phyloP scores from a whole-genome alignment of 2,113 vertebrate genomes.

The Anoura caudifer region DNA sequence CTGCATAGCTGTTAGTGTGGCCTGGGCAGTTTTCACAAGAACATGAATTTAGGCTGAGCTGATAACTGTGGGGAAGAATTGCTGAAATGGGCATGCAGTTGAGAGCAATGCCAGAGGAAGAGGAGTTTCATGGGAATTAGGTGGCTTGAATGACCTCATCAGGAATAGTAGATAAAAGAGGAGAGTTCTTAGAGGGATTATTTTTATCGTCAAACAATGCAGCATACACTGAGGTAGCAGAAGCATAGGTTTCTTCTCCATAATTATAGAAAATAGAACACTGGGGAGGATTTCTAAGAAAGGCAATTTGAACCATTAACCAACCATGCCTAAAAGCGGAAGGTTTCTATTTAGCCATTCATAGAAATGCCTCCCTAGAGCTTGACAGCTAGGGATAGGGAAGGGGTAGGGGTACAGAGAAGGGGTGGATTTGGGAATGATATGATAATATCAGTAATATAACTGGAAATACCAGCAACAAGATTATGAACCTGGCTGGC shows the following conservation, averaged over 20 bases:
- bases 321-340: not conserved
- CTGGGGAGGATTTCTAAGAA: not conserved
- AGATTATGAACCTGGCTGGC: not conserved
- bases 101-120: not conserved
- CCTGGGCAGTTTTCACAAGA: not conserved
- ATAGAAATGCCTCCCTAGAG: not conserved
- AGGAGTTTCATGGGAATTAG: rapidly evolving
- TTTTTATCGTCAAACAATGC: not conserved
- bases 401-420: no score
- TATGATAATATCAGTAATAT: not conserved
- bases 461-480: not conserved
- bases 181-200: not conserved
- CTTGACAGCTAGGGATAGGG: not conserved
- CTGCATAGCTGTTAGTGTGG: not conserved
- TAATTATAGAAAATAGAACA: not conserved
- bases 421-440: not conserved
- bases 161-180: not conserved
- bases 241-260: not conserved
- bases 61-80: not conserved
- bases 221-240: not conserved
- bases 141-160: not conserved
- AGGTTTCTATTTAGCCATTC: not conserved
- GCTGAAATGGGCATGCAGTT: not conserved
- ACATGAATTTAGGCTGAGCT: not conserved
- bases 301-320: not conserved